A percentile compares a stretch with the other conserved stretches of the same genome.
Conservation (phyloP, 1,140 invertebrate species). For the Panagrolaimus sp. region DNA sequence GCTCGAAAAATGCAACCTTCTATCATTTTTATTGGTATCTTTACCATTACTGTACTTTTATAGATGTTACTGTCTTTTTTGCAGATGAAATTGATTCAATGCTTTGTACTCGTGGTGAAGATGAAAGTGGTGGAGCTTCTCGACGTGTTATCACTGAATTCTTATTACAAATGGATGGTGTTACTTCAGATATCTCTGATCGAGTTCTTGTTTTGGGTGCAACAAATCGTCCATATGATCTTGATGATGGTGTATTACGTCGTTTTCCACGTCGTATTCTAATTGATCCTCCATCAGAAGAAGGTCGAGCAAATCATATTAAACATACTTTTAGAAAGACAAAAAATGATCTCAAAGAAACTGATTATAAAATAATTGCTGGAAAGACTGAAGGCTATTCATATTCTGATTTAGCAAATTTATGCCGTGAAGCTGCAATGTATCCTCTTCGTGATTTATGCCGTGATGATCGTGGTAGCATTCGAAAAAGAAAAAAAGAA, state of each 20-base stretch:
- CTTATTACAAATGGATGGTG: constrained; percentile 72
- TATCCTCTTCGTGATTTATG: constrained; percentile 24
- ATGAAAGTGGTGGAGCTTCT: constrained; percentile 78
- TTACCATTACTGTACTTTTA: too few species aligned
- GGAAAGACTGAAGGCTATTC: constrained; percentile 34
- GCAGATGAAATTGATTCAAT: constrained; percentile 82
- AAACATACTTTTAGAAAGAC: constrained; percentile 70
- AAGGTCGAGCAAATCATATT: constrained; percentile 67
- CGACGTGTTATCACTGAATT: constrained; percentile 91
- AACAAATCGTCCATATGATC: constrained; percentile 85
- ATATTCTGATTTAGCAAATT: constrained; percentile 27
- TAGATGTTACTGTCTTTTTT: too few species aligned
- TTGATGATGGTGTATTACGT: constrained; percentile 78
- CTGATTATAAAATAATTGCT: constrained; percentile 22
- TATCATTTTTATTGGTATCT: constrained; percentile 74
- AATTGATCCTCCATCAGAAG: constrained; percentile 80
- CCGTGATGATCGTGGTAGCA: not conserved
- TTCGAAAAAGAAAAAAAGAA: not conserved
- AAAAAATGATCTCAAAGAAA: constrained; percentile 60
- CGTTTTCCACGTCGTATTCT: constrained; percentile 81
- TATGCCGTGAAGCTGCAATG: constrained; percentile 43
- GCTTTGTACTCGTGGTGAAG: constrained; percentile 75
- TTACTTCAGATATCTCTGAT: constrained; percentile 76
- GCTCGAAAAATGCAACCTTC: constrained; percentile 61
- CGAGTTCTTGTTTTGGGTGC: constrained; percentile 89